Evolutionary conservation across 2,888 invertebrate genomes (phyloP), one percentile per base, ranked within the genome.

Genomic region (Ennomos fuscantarius): DNA sequence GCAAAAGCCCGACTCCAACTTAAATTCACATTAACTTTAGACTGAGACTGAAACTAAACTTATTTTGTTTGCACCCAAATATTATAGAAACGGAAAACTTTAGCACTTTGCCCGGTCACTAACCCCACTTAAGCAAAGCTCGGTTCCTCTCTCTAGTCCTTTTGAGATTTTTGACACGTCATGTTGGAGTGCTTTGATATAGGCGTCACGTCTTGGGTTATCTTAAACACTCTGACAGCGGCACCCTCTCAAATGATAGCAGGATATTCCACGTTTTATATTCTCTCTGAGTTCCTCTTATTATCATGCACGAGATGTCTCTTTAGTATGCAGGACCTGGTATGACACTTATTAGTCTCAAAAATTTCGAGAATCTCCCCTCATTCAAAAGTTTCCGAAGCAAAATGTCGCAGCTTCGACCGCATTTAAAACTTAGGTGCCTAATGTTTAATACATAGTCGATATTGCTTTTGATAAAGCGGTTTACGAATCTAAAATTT

Each of bases 401-500:
- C 79, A 81, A 85, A 84, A 81, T 79, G 77, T 78, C 76, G 77
- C 73, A 72, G 74, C 79, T 75, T 72, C 74, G 81, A 72, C 74
- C 80, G 81, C 84, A 83, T 88, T 88, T 87, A 79, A 85, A 89
- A 89, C 81, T 86, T 88, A 81, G 80, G 78, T 78, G 81, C 79
- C 86, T 89, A 76, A 89, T 90, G 91, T 90, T 84, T 90, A 80
- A 90, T 86, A 90, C 90, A 89, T 89, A 78, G 84, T 78, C 74
- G 91, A 89, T 91, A 91, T 91, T 86, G 88, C 88, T 86, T 87
- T 86, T 89, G 89, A 90, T 91, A 91, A 90, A 89, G 87, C 87
- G 86, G 86, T 89, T 89, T 87, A 82, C 82, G 81, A 90, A 91
- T 91, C 89, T 90, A 81, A 89, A 91, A 86, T 91, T 88, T 89